phyloP scores from a whole-genome alignment of 2,113 vertebrate genomes.

The Chaetorhynchus papuensis region DNA sequence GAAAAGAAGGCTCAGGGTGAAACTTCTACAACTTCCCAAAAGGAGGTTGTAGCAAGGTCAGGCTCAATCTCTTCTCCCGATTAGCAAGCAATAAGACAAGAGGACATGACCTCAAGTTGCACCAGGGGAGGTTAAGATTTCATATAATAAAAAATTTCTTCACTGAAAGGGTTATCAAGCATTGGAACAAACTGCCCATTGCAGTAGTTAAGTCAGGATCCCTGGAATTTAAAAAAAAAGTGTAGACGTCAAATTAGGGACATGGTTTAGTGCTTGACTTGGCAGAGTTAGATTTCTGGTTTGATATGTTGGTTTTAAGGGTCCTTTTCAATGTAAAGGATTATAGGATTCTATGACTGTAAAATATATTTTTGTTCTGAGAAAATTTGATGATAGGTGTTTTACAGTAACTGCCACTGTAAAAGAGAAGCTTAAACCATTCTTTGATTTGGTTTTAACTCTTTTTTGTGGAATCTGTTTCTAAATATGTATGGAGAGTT shows the following conservation, averaged over 20 bases:
- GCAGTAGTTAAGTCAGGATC: not conserved
- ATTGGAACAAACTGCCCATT: not conserved
- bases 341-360: not conserved
- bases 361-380: not conserved
- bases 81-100: not conserved
- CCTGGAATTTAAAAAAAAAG: not conserved
- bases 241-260: not conserved
- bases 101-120: not conserved
- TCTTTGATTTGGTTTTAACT: conserved; percentile 64
- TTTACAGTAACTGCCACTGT: conserved; percentile 6
- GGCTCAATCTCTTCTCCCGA: accelerated
- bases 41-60: not conserved
- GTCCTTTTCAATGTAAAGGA: not conserved
- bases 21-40: not conserved
- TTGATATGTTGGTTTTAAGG: not conserved
- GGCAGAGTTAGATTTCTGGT: not conserved
- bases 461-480: conserved; percentile 44
- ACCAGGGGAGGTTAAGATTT: accelerated
- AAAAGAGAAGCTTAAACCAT: conserved; percentile 25
- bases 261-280: not conserved
- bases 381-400: conserved; percentile 11
- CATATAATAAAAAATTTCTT: not conserved
- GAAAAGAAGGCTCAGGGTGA: not conserved
- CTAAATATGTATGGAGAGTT: conserved; percentile 59
- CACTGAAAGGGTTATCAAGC: accelerated